Evolutionary conservation across 2,888 invertebrate genomes (phyloP), one percentile per base, ranked within the genome.

Genomic region (Antheraea yamamai): DNA sequence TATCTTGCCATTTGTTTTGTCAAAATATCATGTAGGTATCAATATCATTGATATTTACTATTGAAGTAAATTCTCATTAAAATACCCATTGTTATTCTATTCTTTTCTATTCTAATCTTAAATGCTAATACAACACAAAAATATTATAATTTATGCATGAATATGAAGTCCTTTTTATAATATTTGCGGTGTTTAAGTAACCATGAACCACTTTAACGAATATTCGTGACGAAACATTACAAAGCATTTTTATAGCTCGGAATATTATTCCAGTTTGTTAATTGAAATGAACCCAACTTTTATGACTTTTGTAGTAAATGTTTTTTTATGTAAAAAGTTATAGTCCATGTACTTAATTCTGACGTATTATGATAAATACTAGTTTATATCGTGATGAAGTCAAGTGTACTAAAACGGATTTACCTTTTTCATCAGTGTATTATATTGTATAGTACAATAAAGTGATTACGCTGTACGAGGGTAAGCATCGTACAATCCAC

Each of bases 171-270:
- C 64, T 26, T 30, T 66, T 30, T 66, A 66, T 23, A 66, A 66
- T 66, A 66, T 66, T 66, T 30, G 30, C 64, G 64, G 64, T 66
- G 64, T 66, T 66, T 66, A 66, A 66, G 30, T 66, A 66, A 66
- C 64, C 26, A 66, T 66, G 64, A 66, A 66, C 64, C 64, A 30
- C 64, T 66, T 66, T 30, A 66, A 66, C 30, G 14, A 30, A 30
- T 66, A 66, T 66, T 66, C 64, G 64, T 66, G 64, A 66, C 64
- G 64, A 16, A 30, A 30, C 64, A 66, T 66, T 66, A 66, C 64
- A 66, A 66, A 66, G 64, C 30, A 66, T 26, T 66, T 66, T 66
- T 66, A 66, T 66, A 30, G 30, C 30, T 16, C 64, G 30, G 14
- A 30, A 66, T 26, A 66, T 66, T 66, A 66, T 66, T 66, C 26